phyloP scores from a whole-genome alignment of 2,113 vertebrate species.

The Panthera uncia region DNA sequence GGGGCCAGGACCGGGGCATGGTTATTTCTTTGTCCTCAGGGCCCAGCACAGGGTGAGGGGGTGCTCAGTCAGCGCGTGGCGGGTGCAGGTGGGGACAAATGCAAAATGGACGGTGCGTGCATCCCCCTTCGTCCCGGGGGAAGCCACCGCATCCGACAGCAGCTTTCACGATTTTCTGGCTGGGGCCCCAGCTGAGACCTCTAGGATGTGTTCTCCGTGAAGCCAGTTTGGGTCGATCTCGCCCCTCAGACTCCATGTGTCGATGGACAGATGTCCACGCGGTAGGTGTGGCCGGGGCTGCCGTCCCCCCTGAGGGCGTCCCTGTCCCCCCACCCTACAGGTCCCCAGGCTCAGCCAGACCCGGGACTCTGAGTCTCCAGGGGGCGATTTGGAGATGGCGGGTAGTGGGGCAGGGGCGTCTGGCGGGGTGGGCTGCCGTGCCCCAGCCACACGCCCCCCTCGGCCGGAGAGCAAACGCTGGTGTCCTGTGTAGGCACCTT shows the following conservation, averaged over 20 bases:
- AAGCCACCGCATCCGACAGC: accelerated
- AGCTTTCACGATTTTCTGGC: neutral
- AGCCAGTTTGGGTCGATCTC: accelerated
- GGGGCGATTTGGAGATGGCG: neutral
- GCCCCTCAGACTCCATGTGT: accelerated
- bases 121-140: accelerated
- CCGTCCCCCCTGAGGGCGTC: accelerated
- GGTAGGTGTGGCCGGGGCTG: neutral
- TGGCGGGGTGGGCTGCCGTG: neutral
- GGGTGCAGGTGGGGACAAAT: neutral
- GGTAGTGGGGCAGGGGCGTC: neutral
- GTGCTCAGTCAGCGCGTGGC: neutral
- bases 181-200: too few relatives aligned
- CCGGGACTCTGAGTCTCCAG: neutral
- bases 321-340: accelerated
- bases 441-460: accelerated
- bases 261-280: neutral
- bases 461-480: accelerated
- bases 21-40: neutral
- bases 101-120: accelerated
- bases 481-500: accelerated
- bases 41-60: neutral
- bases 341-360: neutral
- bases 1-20: accelerated
- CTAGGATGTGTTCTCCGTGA: neutral